Evolutionary conservation across 2,888 invertebrate genomes (phyloP).

Genomic region (Drosophila nr. medialis): DNA sequence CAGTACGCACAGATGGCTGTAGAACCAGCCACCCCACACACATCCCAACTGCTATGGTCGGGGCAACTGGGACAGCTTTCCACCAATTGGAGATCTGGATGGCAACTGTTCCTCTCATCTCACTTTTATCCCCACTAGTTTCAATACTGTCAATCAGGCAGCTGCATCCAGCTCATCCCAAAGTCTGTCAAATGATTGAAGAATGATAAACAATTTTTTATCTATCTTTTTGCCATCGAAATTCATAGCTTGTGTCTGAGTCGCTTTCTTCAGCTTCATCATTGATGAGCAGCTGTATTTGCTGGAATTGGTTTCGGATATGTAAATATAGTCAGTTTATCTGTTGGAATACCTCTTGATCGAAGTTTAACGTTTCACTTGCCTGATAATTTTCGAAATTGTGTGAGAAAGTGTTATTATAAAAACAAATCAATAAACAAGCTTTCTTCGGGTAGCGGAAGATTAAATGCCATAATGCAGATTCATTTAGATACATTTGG

Average conservation of each 20-base stretch:
- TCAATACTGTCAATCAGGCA: background rate
- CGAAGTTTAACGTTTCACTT: background rate
- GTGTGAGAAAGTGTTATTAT: background rate
- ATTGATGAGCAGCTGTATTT: background rate
- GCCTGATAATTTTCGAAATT: background rate
- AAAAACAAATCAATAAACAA: background rate
- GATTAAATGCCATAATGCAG: background rate
- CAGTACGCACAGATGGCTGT: slow-evolving; percentile 33
- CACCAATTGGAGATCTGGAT: background rate
- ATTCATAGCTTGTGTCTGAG: background rate
- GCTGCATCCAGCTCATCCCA: background rate
- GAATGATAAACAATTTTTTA: background rate
- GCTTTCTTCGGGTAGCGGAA: background rate
- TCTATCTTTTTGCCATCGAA: background rate
- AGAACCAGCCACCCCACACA: slow-evolving; percentile 35
- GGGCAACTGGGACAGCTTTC: background rate
- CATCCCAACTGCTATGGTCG: slow-evolving; percentile 5
- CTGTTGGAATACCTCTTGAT: background rate
- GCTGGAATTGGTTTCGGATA: background rate
- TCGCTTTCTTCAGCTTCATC: background rate
- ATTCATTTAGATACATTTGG: background rate
- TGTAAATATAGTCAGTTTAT: background rate
- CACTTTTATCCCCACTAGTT: background rate
- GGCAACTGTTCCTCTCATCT: background rate
- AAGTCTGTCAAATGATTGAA: background rate